Evolutionary conservation across 2,888 invertebrate genomes (phyloP).

Genomic region (Automeris io): DNA sequence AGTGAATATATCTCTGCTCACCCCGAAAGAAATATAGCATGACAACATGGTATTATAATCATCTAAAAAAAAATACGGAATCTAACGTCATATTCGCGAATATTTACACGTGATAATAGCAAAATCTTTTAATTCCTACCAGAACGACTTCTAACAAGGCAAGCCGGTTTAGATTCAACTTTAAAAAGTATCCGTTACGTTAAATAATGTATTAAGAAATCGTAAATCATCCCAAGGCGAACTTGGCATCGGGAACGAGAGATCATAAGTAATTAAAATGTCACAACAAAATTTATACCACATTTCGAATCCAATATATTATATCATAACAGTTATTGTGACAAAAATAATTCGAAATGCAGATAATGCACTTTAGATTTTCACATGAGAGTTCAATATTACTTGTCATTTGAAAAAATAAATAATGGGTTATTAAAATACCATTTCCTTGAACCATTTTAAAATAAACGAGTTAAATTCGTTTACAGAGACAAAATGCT

Average conservation of each 20-base stretch:
- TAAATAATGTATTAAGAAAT: slow-evolving; percentile 2
- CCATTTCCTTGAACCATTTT: no score
- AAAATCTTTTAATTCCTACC: not conserved
- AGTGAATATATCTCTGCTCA: no score
- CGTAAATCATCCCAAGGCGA: slow-evolving; percentile 8
- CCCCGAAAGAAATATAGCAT: no score
- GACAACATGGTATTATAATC: no score
- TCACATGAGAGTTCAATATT: no score
- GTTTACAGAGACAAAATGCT: no score
- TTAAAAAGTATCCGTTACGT: slow-evolving; percentile 1
- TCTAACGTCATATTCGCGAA: no score
- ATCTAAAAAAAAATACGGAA: no score
- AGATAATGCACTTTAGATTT: no score
- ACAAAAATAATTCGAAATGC: not conserved
- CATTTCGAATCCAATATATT: slow-evolving; percentile 6
- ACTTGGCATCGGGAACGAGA: slow-evolving; percentile 8
- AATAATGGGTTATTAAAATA: no score
- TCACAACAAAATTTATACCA: slow-evolving; percentile 7
- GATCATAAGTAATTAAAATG: slow-evolving; percentile 9
- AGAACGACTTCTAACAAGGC: slow-evolving; percentile 4
- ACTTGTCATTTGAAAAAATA: no score
- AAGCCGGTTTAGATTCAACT: slow-evolving; percentile 2
- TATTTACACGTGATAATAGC: not conserved
- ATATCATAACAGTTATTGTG: not conserved
- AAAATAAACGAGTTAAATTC: no score